phyloP scores from a whole-genome alignment of 2,797 vertebrate genomes.

The Alca torda region DNA sequence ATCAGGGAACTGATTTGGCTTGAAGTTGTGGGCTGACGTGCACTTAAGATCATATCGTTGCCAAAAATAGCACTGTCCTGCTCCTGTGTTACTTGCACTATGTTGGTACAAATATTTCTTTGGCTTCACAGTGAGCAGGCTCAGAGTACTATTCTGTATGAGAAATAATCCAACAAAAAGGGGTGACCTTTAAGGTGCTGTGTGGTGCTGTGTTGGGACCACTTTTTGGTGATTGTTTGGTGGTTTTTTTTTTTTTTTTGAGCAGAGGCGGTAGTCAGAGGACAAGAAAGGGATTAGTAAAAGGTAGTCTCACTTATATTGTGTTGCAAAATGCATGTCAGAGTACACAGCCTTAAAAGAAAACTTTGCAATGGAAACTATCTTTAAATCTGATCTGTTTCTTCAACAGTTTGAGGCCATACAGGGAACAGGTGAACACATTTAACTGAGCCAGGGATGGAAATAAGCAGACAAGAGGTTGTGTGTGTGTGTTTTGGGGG shows the following conservation, averaged over 20 bases:
- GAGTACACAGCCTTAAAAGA: background rate
- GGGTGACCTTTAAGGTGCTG: background rate
- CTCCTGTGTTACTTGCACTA: conserved; percentile 34
- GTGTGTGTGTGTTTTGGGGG: no score
- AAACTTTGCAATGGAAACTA: background rate
- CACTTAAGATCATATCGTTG: background rate
- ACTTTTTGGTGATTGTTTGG: background rate
- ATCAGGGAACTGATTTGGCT: conserved; percentile 1
- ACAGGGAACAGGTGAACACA: background rate
- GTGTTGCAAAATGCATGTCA: background rate
- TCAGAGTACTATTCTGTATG: background rate
- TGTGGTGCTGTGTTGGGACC: background rate
- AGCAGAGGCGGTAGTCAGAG: background rate
- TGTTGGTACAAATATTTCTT: background rate
- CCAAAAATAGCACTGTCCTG: conserved; percentile 51
- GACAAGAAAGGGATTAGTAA: background rate
- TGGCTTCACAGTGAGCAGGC: background rate
- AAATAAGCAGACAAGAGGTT: background rate
- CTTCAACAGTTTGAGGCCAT: background rate
- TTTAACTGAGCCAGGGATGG: background rate
- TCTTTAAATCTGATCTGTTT: background rate
- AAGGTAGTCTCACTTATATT: background rate
- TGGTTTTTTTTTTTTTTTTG: background rate
- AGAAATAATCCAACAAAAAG: background rate
- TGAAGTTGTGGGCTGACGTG: background rate